Evolutionary conservation across 2,888 invertebrate species (phyloP).

Genomic region (Rhodophaea formosa): DNA sequence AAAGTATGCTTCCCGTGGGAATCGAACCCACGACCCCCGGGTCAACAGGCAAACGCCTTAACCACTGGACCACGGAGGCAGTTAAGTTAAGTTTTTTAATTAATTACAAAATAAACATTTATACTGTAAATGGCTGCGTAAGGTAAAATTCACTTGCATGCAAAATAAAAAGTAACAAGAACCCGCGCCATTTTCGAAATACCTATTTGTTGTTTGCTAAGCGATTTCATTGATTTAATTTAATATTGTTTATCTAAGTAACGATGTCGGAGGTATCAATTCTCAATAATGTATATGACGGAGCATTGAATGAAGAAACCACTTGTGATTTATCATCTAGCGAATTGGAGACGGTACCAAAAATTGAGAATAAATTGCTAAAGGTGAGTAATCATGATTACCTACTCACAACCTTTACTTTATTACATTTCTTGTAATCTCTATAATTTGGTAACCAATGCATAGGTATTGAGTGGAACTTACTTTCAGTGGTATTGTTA

Average conservation of each 20-base stretch:
- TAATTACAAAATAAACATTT: too few species aligned
- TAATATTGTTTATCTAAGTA: constrained; percentile 7
- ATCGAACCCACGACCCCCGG: too few species aligned
- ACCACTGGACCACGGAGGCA: too few species aligned
- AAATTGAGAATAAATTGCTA: constrained; percentile 44
- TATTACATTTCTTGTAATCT: too few species aligned
- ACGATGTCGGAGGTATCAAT: constrained; percentile 43
- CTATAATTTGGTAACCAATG: too few species aligned
- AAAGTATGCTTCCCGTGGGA: too few species aligned
- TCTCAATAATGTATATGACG: constrained; percentile 54
- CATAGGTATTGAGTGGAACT: too few species aligned
- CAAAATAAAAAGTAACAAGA: neutral
- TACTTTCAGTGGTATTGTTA: too few species aligned
- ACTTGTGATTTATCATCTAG: constrained; percentile 52
- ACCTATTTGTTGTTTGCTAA: constrained; percentile 20
- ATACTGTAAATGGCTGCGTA: neutral
- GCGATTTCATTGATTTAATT: constrained; percentile 51
- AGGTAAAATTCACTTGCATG: neutral
- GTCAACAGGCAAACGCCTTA: too few species aligned
- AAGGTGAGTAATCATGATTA: too few species aligned
- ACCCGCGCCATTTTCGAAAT: constrained; percentile 40
- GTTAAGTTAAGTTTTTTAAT: too few species aligned
- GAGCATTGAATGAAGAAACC: constrained; percentile 50
- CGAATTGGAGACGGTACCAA: constrained; percentile 47
- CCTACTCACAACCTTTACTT: too few species aligned